Evolutionary conservation across 1,140 invertebrate species (phyloP).

Genomic region (Panulirus ornatus): DNA sequence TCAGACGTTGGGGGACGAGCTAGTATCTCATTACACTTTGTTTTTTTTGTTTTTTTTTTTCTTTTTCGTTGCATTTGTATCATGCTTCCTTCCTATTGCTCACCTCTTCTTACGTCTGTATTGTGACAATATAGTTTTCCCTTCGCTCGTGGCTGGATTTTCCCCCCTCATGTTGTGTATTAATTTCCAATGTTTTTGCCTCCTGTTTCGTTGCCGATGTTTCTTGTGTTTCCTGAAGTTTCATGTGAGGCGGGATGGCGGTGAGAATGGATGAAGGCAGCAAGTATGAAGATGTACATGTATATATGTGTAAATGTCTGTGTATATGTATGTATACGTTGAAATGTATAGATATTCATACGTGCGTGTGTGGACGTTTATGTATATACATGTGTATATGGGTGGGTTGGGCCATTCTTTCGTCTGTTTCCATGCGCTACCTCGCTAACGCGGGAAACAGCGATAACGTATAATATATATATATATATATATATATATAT

Average conservation of each 20-base stretch:
- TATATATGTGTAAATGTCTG: not conserved
- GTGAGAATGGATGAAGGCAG: too few species aligned
- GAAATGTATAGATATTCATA: too few species aligned
- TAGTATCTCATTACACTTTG: too few species aligned
- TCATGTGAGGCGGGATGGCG: too few species aligned
- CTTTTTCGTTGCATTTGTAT: constrained; percentile 17
- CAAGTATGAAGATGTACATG: not conserved
- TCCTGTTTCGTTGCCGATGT: not conserved
- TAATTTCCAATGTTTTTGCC: not conserved
- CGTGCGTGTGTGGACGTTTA: too few species aligned
- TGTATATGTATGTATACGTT: not conserved
- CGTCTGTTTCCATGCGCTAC: too few species aligned
- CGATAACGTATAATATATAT: too few species aligned
- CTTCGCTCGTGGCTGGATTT: not conserved
- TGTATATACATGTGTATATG: too few species aligned
- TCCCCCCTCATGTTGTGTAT: not conserved
- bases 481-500: constrained; percentile 17
- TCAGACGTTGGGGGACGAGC: too few species aligned
- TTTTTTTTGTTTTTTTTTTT: too few species aligned
- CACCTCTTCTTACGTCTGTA: not conserved
- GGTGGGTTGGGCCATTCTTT: too few species aligned
- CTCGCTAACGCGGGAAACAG: too few species aligned
- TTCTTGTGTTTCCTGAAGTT: not conserved
- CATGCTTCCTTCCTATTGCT: not conserved
- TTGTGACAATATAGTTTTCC: constrained; percentile 13